These are phyloP conservation scores for Ptilorrhoa leucosticta DNA, from an alignment of 2,113 vertebrate genomes.

Conservation along the genomic window DNA sequence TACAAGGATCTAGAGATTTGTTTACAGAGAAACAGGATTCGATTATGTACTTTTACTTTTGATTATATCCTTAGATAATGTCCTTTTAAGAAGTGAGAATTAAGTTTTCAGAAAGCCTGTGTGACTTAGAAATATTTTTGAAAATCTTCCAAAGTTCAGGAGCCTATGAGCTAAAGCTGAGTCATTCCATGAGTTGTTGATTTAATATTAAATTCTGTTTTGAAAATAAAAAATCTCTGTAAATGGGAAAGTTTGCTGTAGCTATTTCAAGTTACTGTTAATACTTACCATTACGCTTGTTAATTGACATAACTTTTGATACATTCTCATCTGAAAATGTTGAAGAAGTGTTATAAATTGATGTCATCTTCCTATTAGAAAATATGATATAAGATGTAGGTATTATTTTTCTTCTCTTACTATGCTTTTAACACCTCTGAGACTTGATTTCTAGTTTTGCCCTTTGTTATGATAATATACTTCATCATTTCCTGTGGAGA, in stretches of 20 bases:
- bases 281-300: not conserved
- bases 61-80: not conserved
- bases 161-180: not conserved
- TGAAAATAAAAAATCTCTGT: not conserved
- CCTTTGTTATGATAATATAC: not conserved
- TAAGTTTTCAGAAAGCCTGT: not conserved
- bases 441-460: not conserved
- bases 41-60: not conserved
- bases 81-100: not conserved
- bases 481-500: not conserved
- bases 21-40: not conserved
- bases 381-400: not conserved
- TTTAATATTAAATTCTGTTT: not conserved
- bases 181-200: not conserved
- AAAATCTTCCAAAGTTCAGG: not conserved
- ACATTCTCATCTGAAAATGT: not conserved
- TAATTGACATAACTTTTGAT: not conserved
- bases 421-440: not conserved
- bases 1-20: not conserved
- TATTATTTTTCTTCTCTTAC: not conserved
- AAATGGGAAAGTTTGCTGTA: not conserved
- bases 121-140: not conserved
- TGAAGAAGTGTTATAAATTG: not conserved
- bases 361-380: not conserved
- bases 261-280: not conserved